Percentiles rank a stretch among this genome's conserved stretches.
Evolutionary conservation across 2,888 invertebrate species (phyloP).

Genomic region (Stenurella melanura): DNA sequence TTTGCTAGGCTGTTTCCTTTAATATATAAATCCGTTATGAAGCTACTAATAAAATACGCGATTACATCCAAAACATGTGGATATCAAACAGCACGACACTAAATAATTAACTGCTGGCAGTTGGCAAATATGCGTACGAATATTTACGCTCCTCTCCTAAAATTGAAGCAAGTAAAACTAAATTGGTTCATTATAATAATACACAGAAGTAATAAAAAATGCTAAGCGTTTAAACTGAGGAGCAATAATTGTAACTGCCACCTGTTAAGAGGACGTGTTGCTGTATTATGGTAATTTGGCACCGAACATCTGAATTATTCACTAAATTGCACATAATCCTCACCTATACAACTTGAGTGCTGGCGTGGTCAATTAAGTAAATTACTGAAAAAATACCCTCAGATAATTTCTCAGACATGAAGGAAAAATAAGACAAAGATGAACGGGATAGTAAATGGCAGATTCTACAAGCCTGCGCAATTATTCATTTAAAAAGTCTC

Average conservation of each 20-base stretch:
- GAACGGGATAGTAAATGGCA: neutral
- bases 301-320: neutral
- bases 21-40: neutral
- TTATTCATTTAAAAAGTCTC: too few species aligned
- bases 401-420: neutral
- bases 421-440: neutral
- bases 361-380: neutral
- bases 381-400: neutral
- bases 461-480: too few species aligned
- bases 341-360: neutral
- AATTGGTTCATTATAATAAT: conserved; percentile 5
- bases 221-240: neutral
- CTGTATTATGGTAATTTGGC: neutral
- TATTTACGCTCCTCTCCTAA: neutral
- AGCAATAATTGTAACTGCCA: neutral
- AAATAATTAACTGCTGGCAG: neutral
- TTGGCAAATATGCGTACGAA: neutral
- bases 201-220: neutral
- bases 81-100: neutral
- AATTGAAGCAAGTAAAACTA: neutral
- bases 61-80: neutral
- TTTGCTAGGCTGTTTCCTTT: neutral
- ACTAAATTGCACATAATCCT: neutral
- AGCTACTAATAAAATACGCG: neutral
- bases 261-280: neutral